Percentiles rank a stretch among this genome's conserved stretches.
phyloP scores from a whole-genome alignment of 1,140 invertebrate genomes.

The Lineus longissimus region DNA sequence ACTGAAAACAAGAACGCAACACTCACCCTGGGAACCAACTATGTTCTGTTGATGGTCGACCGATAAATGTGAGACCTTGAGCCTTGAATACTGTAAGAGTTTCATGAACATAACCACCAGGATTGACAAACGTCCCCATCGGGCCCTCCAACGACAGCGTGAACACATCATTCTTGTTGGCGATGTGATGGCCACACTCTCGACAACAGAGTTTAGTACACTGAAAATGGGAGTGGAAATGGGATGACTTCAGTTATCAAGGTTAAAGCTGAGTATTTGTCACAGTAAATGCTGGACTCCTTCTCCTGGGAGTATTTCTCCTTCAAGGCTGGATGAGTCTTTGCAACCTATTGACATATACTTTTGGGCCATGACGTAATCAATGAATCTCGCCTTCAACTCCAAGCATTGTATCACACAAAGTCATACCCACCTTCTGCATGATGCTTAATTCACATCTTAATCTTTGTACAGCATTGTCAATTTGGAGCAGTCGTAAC shows the following conservation, averaged over 20 bases:
- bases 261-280: neutral
- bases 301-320: too few relatives aligned
- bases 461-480: constrained; percentile 68
- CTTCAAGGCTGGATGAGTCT: too few relatives aligned
- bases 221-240: constrained; percentile 43
- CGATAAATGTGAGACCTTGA: constrained; percentile 59
- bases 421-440: constrained; percentile 59
- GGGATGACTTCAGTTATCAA: neutral
- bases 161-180: constrained; percentile 69
- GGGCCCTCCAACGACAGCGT: constrained; percentile 78
- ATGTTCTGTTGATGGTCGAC: constrained; percentile 64
- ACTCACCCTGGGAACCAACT: constrained; percentile 82
- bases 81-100: constrained; percentile 71
- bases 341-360: too few relatives aligned
- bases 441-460: constrained; percentile 63
- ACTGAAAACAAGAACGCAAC: neutral
- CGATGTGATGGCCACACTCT: constrained; percentile 62
- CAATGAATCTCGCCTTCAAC: too few relatives aligned
- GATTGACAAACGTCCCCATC: constrained; percentile 78
- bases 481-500: constrained; percentile 61
- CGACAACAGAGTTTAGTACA: constrained; percentile 65
- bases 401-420: too few relatives aligned
- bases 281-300: too few relatives aligned
- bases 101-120: constrained; percentile 74
- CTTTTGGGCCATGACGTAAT: too few relatives aligned